Base-by-base conservation (phyloP, 2,888 invertebrate genomes). In the Clistopyga incitator region DNA sequence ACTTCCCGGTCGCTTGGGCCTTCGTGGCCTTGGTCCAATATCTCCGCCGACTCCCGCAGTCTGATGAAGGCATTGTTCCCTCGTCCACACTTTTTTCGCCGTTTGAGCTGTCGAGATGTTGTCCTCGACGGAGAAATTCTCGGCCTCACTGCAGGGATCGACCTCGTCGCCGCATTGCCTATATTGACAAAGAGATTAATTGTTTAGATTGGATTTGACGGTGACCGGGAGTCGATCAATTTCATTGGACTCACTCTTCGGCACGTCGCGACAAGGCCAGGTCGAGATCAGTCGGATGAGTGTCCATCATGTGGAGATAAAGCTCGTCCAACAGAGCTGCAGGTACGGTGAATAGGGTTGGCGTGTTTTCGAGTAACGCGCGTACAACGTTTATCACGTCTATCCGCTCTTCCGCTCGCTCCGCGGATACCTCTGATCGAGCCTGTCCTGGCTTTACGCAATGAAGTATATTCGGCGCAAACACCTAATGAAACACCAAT, bases 381-480 rank as follows among this genome's bases (percentile, higher is more conserved):
- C 98, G 95, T 20, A 98, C 96, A 70, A 98, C 98, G 94, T 98
- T 98, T 92, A 98, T 99, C 80, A 98, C 97, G 92, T 98, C 98
- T 61, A 96, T 95, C 45, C 98, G 95, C 93, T 98, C 98, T 89
- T 97, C 96, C 38, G 97, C 96, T 88, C 96, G 95, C 89, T 97
- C 96, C 45, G 95, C 95, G 0, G 94, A 94, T 70, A 94, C 91
- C 86, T 95, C 95, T 47, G 93, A 90, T 61, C 94, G 93, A 81
- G 91, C 89, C 84, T 90, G 93, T 59, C 95, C 95, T 6, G 96
- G 95, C 88, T 96, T 96, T 87, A 96, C 95, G 90, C 95, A 96
- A 90, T 98, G 98, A 76, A 99, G 95, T 89, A 99, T 97, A 90
- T 98, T 99, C 0, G 99, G 99, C 1, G 98, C 98, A 93, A 99